Evolutionary conservation across 2,888 invertebrate genomes (phyloP), one percentile per base, ranked within the genome.

Genomic region (Sicus ferrugineus): DNA sequence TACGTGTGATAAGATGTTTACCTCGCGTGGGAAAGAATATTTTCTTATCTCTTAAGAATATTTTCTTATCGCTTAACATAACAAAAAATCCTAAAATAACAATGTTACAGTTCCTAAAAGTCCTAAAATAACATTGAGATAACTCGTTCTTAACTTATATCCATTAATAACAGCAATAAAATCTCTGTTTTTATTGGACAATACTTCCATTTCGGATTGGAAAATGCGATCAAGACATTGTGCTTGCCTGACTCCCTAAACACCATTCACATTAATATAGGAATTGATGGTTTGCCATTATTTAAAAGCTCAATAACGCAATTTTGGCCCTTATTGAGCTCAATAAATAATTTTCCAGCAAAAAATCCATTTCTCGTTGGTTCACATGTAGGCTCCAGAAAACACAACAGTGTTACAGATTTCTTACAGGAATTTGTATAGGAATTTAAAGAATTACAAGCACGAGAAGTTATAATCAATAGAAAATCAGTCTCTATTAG

Each of bases 331-430:
- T 6, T 59, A 31, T 6, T 30, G 6, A 26, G 38, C 14, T 11
- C 59, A 9, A 19, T 59, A n/a, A 7, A 31, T 48, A 34, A 38
- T 16, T 59, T 9, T 31, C 5, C 16, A 0, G 9, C 14, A n/a
- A 59, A 31, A 6, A 59, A 19, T 9, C 38, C 31, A n/a, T 59
- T 59, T 59, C 31, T 59, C 16, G 31, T 59, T 31, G 59, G 59
- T 19, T 31, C 30, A 7, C 31, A 59, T n/a, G 19, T 31, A 1
- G 59, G 38, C 7, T 5, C 4, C 30, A 30, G 31, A n/a, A 59
- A 59, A 59, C 31, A 14, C 7, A 16, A 59, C 11, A 59, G 31
- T 9, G n/a, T 59, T 11, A 59, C 30, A 16, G 5, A 28, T 28
- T 59, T 31, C 19, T 19, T 59, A 30, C 30, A 34, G 16, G 11